Base-by-base conservation (phyloP, 2,797 vertebrate species). In the Anguilla marmorata region DNA sequence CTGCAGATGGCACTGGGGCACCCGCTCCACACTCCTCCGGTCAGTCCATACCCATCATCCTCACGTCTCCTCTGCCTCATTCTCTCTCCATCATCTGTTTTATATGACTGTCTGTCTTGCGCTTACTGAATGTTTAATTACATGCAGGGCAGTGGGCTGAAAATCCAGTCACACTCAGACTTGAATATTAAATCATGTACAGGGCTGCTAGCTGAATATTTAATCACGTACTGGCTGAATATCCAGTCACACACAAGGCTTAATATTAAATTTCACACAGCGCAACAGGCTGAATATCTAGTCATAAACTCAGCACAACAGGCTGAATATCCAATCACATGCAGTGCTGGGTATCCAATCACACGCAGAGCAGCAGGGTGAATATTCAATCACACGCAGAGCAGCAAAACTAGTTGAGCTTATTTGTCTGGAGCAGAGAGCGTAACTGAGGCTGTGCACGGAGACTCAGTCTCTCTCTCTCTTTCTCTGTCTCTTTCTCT, bases 1-100 rank as follows among this genome's bases (percentile, higher is more conserved):
- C 95, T 83, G 33, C 82, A 97, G 95, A 96, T 97, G 94, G 94
- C 94, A 93, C 92, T 96, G 85, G 94, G 94, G 90, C 94, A 95
- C 90, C 87, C 94, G 41, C 89, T 93, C 90, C 93, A 93, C 91
- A 89, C 94, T 89, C 93, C 93, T 92, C 94, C 93, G 96, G 96
- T 97, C 94, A 97, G 96, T 96, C 91, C 91, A 91, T 16, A 14
- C 37, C 66, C 33, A 19, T 19, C 50, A 30, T 21, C 50, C 41
- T 56, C 21, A 58, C 30, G 14, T 14, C 58, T 9, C 4, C 0
- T 58, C 33, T 33, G 12, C 82, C 21, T 27, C 50, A 45, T 19
- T 83, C 60, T 79, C 45, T 50, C 21, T 50, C 21, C 45, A 27
- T 74, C 3, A 2, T 14, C 52, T 56, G 52, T 84, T 11, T 83